Evolutionary conservation across 2,888 invertebrate species (phyloP).

Genomic region (Hyposoter dolosus): DNA sequence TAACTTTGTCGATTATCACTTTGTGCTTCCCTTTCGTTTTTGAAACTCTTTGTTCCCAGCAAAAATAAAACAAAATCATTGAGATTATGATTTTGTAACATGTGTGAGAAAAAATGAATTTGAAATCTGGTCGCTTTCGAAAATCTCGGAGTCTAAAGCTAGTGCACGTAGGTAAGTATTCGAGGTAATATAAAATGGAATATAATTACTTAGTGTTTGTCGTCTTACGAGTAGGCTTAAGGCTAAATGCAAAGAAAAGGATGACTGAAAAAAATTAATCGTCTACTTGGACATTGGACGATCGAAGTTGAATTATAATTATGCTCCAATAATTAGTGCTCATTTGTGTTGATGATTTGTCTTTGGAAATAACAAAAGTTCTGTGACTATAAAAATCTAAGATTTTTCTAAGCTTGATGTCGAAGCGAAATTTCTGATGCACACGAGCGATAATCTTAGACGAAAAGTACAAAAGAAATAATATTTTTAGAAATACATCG

Average conservation of each 20-base stretch:
- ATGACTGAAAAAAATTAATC: conserved; percentile 31
- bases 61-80: conserved; percentile 16
- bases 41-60: conserved; percentile 12
- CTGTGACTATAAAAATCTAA: conserved; percentile 27
- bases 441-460: conserved; percentile 3
- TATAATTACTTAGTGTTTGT: conserved; percentile 64
- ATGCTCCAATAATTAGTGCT: conserved; percentile 15
- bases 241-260: conserved; percentile 44
- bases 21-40: conserved; percentile 25
- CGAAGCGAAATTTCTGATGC: conserved; percentile 44
- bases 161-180: conserved; percentile 76
- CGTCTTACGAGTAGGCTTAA: conserved; percentile 53
- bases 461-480: not conserved
- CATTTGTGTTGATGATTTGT: conserved; percentile 10
- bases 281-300: conserved; percentile 63
- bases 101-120: not conserved
- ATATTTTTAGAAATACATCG: conserved; percentile 31
- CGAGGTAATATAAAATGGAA: conserved; percentile 79
- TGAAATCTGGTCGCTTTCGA: conserved; percentile 70
- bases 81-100: not conserved
- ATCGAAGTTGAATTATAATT: conserved; percentile 54
- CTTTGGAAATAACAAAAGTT: conserved; percentile 2
- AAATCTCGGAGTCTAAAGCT: conserved; percentile 74
- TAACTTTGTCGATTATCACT: not conserved
- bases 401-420: conserved; percentile 32